Evolutionary conservation across 1,140 invertebrate genomes (phyloP), one percentile per base, ranked within the genome.

Genomic region (Brachionus asplanchnoidis): DNA sequence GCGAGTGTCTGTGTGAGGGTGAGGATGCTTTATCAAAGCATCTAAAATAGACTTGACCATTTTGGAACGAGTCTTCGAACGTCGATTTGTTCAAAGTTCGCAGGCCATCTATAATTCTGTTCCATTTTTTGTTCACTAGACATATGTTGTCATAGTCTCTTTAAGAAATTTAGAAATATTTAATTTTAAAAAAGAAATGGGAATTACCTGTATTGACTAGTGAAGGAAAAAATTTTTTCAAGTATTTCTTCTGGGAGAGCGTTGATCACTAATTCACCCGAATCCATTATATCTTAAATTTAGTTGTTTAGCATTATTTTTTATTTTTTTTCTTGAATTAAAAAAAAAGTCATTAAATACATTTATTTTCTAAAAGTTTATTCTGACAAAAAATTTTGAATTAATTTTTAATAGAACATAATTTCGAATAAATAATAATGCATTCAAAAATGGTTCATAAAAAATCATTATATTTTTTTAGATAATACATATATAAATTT

Each of bases 61-160:
- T 82, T 26, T 65, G 20, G 23, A 82, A 82, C 17, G 50, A 80
- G 12, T 65, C 78, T 14, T 50, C 68, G 42, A 66, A 83, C 20
- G 68, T 84, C 8, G 17, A 42, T 26, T 50, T 85, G 36, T 83
- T 84, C 17, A 36, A 50, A 36, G 20, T 32, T 44, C 60, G 36
- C 82, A 85, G 36, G 28, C 77, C 60, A 20, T 53, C n/a, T 56
- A 84, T 65, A 9, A 82, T 82, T 65, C 79, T 12, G 32, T 82
- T 23, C 79, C 79, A 82, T 68, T 82, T 82, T 42, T 26, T 60
- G 40, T 32, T 65, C 7, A 82, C 79, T 40, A 60, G 42, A 20
- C 79, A 23, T 23, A 82, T 60, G 65, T 23, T 65, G 9, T 60
- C 42, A 46, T 82, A 82, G 12, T 82, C 79, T 60, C 53, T 80